Evolutionary conservation across 2,888 invertebrate species (phyloP), one percentile per base, ranked within the genome.

Genomic region (Ophion ventricosus): DNA sequence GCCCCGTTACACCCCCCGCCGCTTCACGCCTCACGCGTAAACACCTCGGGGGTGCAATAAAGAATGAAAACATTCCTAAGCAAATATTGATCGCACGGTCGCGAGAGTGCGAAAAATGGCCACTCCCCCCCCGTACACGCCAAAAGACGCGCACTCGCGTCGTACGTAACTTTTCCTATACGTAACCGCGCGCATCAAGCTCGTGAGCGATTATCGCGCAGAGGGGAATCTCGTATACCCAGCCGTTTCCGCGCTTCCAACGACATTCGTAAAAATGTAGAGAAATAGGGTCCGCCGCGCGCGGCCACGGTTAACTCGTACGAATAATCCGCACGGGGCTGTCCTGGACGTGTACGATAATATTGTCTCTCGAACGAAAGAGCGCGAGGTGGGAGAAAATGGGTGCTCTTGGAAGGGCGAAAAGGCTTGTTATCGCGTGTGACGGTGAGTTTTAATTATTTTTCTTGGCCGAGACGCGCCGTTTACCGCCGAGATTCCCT

Each of bases 41-140:
- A 84, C 84, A 84, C 84, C 84, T 82, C 78, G 79, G 82, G 84
- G 84, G 82, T 75, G 84, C 84, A 84, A 84, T 84, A 84, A 84
- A 84, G 84, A 82, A 84, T 84, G 84, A 82, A 82, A 84, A 84
- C 84, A 82, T 84, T 79, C 72, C 79, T 67, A 67, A 79, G 72
- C 82, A 84, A 84, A 84, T 82, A 82, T 84, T 84, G 78, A 84
- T 79, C 84, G 75, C 14, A 29, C 75, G 69, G 74, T 20, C 40
- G 73, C 64, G 70, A 56, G 26, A 63, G 25, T 26, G 49, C 49
- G 70, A 73, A 43, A 11, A 67, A 49, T 14, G 10, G 43, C 14
- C 43, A 49, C 43, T 49, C 43, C 2, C 43, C 2, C 14, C 43
- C 43, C 29, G 1, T 29, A 29, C 4, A 29, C 29, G 29, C 29